Evolutionary conservation across 2,797 vertebrate genomes (phyloP).

Genomic region (Uromys caudimaculatus): DNA sequence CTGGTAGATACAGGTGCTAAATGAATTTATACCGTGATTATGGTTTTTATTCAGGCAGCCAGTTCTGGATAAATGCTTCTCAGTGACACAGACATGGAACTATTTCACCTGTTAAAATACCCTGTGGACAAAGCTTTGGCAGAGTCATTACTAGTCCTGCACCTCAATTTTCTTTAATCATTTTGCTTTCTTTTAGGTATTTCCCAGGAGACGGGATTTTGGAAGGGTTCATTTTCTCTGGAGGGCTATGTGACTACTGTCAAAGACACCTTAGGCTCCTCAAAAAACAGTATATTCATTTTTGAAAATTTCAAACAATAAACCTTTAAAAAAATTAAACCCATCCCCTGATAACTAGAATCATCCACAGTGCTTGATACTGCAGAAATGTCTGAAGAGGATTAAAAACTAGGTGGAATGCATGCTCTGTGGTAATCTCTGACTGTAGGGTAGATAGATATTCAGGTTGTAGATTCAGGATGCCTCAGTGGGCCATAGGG

Average conservation of each 20-base stretch:
- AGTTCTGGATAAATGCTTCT: not conserved
- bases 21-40: not conserved
- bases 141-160: not conserved
- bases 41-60: not conserved
- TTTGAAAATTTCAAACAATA: not conserved
- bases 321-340: not conserved
- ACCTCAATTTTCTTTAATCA: not conserved
- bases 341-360: not conserved
- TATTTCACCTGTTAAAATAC: not conserved
- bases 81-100: not conserved
- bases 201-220: slow-evolving; percentile 19
- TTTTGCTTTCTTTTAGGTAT: not conserved
- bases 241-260: not conserved
- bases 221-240: not conserved
- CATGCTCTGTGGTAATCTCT: not conserved
- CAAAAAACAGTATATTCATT: not conserved
- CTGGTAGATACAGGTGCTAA: not conserved
- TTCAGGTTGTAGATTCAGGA: not conserved
- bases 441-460: no score
- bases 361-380: not conserved
- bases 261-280: not conserved
- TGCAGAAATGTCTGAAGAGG: not conserved
- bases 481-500: not conserved
- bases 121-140: not conserved
- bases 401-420: not conserved